These are phyloP conservation scores for Rhynchomys soricoides DNA, from an alignment of 2,113 vertebrate genomes.

Conservation along the genomic window DNA sequence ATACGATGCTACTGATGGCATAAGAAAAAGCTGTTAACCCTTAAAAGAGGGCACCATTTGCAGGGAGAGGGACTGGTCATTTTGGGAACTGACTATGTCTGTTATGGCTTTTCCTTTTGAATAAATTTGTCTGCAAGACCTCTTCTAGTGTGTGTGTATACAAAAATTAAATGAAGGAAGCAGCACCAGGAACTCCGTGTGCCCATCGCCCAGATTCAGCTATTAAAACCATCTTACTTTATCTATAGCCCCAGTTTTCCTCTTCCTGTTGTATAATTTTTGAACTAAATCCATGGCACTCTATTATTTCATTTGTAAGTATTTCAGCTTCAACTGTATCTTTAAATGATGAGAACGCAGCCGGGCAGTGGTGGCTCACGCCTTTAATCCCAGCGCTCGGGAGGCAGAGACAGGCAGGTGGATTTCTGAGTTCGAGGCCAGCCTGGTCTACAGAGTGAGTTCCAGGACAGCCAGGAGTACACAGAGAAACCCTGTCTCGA, in stretches of 20 bases:
- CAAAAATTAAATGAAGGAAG: background rate
- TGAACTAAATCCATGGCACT: background rate
- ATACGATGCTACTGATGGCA: background rate
- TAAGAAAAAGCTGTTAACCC: background rate
- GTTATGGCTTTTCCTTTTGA: background rate
- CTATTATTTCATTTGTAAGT: background rate
- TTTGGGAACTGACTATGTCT: background rate
- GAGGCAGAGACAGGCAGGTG: too few species aligned
- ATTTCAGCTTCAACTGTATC: slow-evolving; percentile 4
- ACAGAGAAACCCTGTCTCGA: too few species aligned
- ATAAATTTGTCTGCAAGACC: background rate
- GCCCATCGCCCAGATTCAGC: background rate
- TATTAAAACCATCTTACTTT: background rate
- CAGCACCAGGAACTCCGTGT: background rate
- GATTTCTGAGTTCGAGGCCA: too few species aligned
- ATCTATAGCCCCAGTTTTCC: background rate
- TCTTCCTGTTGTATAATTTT: background rate
- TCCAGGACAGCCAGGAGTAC: too few species aligned
- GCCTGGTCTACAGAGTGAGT: too few species aligned
- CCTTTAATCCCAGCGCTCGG: too few species aligned
- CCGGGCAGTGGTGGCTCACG: too few species aligned
- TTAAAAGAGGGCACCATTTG: background rate
- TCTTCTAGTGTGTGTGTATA: slow-evolving; percentile 25
- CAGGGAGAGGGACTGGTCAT: background rate
- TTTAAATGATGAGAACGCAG: slow-evolving; percentile 6